phyloP scores from a whole-genome alignment of 2,888 invertebrate genomes.

The Dicyrtomina minuta region DNA sequence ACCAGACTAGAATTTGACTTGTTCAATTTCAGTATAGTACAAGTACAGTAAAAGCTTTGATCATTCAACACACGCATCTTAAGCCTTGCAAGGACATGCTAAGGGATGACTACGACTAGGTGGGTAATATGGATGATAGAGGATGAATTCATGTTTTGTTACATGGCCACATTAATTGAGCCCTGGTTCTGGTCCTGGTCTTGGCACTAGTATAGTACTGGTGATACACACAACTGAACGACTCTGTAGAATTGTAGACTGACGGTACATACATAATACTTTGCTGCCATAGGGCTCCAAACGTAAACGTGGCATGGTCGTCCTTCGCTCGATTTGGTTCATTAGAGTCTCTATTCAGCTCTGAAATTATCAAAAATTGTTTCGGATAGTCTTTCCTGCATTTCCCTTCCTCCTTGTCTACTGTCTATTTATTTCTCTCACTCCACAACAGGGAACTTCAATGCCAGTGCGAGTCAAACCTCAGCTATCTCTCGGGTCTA shows the following conservation, averaged over 20 bases:
- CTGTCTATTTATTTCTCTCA: slow-evolving; percentile 15
- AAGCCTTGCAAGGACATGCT: no score
- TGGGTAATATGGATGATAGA: background rate
- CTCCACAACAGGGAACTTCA: background rate
- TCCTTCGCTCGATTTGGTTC: slow-evolving; percentile 49
- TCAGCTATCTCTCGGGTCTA: background rate
- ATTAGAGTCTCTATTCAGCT: slow-evolving; percentile 50
- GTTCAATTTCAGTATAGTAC: no score
- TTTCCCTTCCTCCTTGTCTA: slow-evolving; percentile 19
- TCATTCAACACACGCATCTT: no score
- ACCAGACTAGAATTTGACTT: no score
- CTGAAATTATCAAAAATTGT: slow-evolving; percentile 51
- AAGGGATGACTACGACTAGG: no score
- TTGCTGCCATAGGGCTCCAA: background rate
- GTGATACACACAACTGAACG: background rate
- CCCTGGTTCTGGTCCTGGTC: background rate
- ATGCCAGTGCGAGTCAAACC: background rate
- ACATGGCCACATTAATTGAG: slow-evolving; percentile 23
- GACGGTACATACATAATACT: background rate
- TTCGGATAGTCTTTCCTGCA: slow-evolving; percentile 41
- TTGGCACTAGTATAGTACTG: background rate
- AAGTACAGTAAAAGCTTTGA: no score
- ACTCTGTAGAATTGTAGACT: background rate
- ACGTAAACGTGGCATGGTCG: slow-evolving; percentile 31
- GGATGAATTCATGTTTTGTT: slow-evolving; percentile 29